Evolutionary conservation across 2,113 vertebrate species (phyloP).

Genomic region (Haemorhous mexicanus): DNA sequence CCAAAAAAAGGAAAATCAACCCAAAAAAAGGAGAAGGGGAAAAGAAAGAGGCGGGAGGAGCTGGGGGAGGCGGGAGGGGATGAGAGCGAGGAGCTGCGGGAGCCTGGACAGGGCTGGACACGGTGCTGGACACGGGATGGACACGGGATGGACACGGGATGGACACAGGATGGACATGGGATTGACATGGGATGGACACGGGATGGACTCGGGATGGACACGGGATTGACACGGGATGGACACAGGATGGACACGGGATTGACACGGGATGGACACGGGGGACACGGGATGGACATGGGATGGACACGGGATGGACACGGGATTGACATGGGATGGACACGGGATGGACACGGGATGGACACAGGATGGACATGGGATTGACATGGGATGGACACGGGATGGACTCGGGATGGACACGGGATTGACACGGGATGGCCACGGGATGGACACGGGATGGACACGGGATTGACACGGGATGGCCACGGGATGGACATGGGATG

Average conservation of each 20-base stretch:
- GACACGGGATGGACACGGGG: no score
- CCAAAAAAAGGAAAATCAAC: background rate
- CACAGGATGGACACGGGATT: background rate
- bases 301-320: no score
- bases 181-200: background rate
- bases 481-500: no score
- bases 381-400: no score
- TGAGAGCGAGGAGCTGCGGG: background rate
- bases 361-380: no score
- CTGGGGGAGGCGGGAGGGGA: background rate
- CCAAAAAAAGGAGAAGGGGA: background rate
- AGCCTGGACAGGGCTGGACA: background rate
- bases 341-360: background rate
- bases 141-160: rapidly evolving
- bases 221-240: no score
- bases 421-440: no score
- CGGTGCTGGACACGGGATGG: background rate
- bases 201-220: rapidly evolving
- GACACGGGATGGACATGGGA: rapidly evolving
- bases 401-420: rapidly evolving
- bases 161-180: rapidly evolving
- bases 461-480: background rate
- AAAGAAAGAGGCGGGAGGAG: background rate
- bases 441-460: no score
- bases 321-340: no score